These are phyloP conservation scores for Pseudopipra pipra DNA, from an alignment of 2,113 vertebrate genomes.

Conservation along the genomic window DNA sequence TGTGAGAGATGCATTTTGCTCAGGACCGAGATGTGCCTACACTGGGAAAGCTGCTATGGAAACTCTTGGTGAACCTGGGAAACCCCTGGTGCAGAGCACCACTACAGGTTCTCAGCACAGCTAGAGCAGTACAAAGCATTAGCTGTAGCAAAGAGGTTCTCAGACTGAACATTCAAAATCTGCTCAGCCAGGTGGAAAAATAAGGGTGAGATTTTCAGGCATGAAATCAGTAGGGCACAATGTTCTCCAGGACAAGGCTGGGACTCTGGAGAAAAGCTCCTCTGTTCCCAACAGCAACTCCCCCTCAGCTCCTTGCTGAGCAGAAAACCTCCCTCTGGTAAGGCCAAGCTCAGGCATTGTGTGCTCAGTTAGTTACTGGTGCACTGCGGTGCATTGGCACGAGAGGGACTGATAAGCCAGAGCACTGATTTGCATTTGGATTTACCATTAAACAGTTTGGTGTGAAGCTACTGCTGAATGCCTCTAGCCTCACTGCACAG, in stretches of 20 bases:
- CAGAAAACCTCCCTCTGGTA: not conserved
- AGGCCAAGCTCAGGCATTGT: not conserved
- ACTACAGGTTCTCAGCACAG: not conserved
- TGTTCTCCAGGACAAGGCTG: not conserved
- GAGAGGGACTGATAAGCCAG: not conserved
- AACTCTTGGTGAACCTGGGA: not conserved
- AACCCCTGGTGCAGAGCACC: not conserved
- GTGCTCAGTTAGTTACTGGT: not conserved
- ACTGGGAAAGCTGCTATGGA: not conserved
- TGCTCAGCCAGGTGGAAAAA: not conserved
- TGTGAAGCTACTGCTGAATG: not conserved
- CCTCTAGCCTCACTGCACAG: not conserved
- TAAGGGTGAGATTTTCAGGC: not conserved
- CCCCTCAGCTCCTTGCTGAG: not conserved
- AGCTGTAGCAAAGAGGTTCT: not conserved
- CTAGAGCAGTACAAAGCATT: not conserved
- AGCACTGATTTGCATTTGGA: not conserved
- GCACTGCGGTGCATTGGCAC: not conserved
- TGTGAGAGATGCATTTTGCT: not conserved
- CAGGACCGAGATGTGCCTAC: not conserved
- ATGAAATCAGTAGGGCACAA: not conserved
- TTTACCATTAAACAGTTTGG: not conserved
- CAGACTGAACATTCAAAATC: not conserved
- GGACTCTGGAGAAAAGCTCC: not conserved
- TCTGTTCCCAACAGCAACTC: not conserved